Conservation (phyloP, 2,113 vertebrate genomes). For the Labrus mixtus region DNA sequence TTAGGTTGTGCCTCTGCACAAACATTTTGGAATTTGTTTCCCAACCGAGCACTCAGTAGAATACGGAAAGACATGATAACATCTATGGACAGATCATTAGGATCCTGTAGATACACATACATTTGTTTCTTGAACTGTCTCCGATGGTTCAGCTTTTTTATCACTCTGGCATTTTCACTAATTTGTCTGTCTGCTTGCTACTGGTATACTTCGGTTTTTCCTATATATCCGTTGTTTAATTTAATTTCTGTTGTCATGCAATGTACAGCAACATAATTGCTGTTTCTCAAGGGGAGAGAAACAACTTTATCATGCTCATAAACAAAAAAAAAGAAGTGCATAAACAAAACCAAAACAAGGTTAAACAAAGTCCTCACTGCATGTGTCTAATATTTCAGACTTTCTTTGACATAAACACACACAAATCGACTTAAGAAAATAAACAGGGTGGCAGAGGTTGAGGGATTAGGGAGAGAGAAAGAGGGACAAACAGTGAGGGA, state of each 20-base stretch:
- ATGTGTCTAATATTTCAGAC: constrained; percentile 35
- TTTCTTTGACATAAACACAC: constrained; percentile 12
- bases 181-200: neutral
- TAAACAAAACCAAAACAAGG: constrained; percentile 16
- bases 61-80: neutral
- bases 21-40: neutral
- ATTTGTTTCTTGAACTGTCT: constrained; percentile 7
- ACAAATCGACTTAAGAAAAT: constrained; percentile 22
- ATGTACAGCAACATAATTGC: neutral
- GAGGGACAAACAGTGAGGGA: constrained; percentile 46
- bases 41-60: neutral
- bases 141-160: neutral
- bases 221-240: neutral
- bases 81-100: constrained; percentile 15
- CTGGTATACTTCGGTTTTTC: neutral
- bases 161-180: constrained; percentile 1
- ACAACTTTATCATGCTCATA: neutral
- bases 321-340: neutral
- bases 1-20: constrained; percentile 2
- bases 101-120: constrained; percentile 5
- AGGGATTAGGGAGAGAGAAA: constrained; percentile 50
- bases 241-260: neutral
- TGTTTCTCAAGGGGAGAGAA: neutral
- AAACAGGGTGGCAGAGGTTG: constrained; percentile 48
- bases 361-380: neutral